phyloP scores from a whole-genome alignment of 1,140 invertebrate species.

The Drosophila equinoxialis region DNA sequence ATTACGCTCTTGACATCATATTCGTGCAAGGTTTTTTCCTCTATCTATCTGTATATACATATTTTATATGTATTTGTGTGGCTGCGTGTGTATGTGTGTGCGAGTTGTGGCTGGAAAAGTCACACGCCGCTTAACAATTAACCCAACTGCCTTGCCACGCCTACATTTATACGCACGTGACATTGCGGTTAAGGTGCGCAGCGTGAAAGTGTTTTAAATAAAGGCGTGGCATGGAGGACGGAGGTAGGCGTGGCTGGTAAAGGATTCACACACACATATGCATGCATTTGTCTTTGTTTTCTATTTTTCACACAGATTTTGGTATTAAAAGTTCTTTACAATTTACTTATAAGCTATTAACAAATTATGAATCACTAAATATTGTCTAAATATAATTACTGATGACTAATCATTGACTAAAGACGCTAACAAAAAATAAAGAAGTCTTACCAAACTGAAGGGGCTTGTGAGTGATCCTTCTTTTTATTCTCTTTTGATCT shows the following conservation, averaged over 20 bases:
- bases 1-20: slow-evolving; percentile 78
- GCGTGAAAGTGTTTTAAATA: not conserved
- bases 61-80: slow-evolving; percentile 9
- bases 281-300: not conserved
- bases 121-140: slow-evolving; percentile 73
- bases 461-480: too few relatives aligned
- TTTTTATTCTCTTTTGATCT: too few relatives aligned
- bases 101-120: slow-evolving; percentile 34
- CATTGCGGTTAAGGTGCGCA: slow-evolving; percentile 11
- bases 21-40: slow-evolving; percentile 63
- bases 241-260: not conserved
- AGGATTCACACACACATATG: not conserved
- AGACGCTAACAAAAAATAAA: too few relatives aligned
- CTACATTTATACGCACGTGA: slow-evolving; percentile 20
- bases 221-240: too few relatives aligned
- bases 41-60: not conserved
- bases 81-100: slow-evolving; percentile 8
- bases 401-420: too few relatives aligned
- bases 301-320: too few relatives aligned
- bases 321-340: too few relatives aligned
- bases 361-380: too few relatives aligned
- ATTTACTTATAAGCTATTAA: too few relatives aligned
- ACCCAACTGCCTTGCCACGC: slow-evolving; percentile 39
- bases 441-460: too few relatives aligned
- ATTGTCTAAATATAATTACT: too few relatives aligned